A percentile compares a stretch with the other conserved stretches of the same genome.
Conservation (phyloP, 2,113 vertebrate genomes). For the Phylloscopus whistleri region DNA sequence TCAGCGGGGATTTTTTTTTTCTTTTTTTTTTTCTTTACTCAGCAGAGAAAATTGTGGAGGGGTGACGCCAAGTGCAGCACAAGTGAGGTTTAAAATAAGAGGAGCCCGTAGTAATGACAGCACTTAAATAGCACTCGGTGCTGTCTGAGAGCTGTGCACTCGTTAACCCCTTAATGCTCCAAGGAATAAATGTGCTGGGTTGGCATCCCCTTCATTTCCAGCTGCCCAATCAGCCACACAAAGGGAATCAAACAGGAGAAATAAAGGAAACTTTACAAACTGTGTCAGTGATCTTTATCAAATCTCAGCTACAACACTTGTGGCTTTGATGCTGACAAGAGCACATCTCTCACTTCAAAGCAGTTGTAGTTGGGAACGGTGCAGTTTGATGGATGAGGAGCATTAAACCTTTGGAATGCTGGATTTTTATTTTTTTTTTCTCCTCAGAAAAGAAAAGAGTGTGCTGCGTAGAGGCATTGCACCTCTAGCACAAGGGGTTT, state of each 20-base stretch:
- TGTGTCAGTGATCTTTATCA: neutral
- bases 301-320: neutral
- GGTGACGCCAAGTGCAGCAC: constrained; percentile 10
- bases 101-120: neutral
- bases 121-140: neutral
- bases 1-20: neutral
- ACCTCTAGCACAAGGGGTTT: neutral
- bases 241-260: neutral
- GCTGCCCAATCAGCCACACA: neutral
- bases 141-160: neutral
- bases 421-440: neutral
- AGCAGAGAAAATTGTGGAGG: neutral
- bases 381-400: neutral
- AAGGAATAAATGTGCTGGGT: accelerated
- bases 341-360: neutral
- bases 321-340: neutral
- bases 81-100: constrained; percentile 6
- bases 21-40: neutral
- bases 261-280: neutral
- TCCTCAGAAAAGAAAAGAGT: neutral
- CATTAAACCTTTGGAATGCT: neutral
- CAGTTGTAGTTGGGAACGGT: neutral
- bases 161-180: neutral
- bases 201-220: neutral
- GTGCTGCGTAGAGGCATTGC: neutral